Evolutionary conservation across 37 sponge, comb jelly and placozoan species (phyloP), one percentile per base, ranked within the genome.

Genomic region (Theonella swinhoei): DNA sequence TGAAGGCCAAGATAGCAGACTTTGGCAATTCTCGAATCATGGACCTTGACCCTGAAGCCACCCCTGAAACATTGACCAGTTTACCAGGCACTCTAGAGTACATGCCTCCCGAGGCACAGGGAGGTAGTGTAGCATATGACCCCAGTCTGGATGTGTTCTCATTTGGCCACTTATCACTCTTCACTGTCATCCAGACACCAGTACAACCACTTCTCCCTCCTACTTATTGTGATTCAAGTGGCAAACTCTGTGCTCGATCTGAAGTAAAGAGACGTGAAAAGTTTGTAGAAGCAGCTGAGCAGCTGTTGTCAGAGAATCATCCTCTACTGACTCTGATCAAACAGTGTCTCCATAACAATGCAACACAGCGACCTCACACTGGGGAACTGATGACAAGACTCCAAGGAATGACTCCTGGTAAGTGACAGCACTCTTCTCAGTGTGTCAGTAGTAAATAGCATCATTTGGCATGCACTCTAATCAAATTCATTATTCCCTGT

Each of bases 61-160:
- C 40, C 19, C 40, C 68, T 2, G n/a, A 23, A 60, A 42, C 54
- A 32, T 26, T 79, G 31, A 59, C 80, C 42, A 38, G 5, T 7
- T 20, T 65, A 14, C 80, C 80, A 39, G 80, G 80, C 20, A 79
- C 80, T 11, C 40, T 38, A 39, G 42, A 30, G 23, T 66, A 65
- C 67, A 77, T 77, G 78, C 78, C 78, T 62, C 80, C 80, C 32
- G 80, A 66, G 33, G 80, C 80, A 34, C 30, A 43, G n/a, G 30
- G 59, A 40, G 24, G 42, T n/a, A n/a, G n/a, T n/a, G n/a, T n/a
- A n/a, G n/a, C 2, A 8, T 40, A 28, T 19, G 31, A 64, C 28
- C 61, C 39, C 28, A 30, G 30, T 30, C 64, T 77, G 7, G 78
- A 77, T 77, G 78, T 77, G 42, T 77, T 77, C 63, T 77, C 78